These are phyloP conservation scores for Ailuropoda melanoleuca DNA, from an alignment of 2,113 vertebrate species.

Conservation along the genomic window DNA sequence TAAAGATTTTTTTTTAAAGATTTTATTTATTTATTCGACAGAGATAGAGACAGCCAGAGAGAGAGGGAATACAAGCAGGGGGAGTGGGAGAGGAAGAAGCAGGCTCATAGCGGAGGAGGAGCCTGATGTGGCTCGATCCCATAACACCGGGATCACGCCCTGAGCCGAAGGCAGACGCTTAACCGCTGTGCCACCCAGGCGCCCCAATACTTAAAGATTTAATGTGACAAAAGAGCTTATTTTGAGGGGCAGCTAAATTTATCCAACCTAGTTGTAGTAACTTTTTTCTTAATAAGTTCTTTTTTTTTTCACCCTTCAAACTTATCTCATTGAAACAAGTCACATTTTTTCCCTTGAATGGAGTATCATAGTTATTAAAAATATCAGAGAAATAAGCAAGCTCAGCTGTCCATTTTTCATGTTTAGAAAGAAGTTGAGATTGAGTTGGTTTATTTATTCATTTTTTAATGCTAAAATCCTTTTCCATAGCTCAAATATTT, in stretches of 20 bases:
- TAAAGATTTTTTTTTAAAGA: too few species aligned
- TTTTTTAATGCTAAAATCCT: background rate
- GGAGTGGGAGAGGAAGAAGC: too few species aligned
- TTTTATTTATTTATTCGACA: too few species aligned
- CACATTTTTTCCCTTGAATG: background rate
- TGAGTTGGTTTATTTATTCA: background rate
- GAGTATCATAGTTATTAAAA: background rate
- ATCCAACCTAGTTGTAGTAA: background rate
- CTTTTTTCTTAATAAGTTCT: background rate
- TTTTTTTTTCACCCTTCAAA: background rate
- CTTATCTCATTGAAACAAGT: background rate
- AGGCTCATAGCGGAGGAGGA: too few species aligned
- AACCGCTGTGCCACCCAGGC: too few species aligned
- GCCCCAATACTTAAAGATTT: background rate
- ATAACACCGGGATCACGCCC: too few species aligned
- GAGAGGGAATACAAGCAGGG: too few species aligned
- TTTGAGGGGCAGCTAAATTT: background rate
- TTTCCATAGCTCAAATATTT: background rate
- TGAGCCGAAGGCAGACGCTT: too few species aligned
- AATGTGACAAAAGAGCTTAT: background rate
- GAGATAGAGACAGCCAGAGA: too few species aligned
- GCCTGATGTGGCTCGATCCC: too few species aligned
- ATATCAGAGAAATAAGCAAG: too few species aligned
- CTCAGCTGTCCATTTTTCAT: background rate
- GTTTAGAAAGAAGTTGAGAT: background rate